A percentile compares a stretch with the other conserved stretches of the same genome.
phyloP scores from a whole-genome alignment of 1,140 invertebrate genomes.

The Eurosta solidaginis region DNA sequence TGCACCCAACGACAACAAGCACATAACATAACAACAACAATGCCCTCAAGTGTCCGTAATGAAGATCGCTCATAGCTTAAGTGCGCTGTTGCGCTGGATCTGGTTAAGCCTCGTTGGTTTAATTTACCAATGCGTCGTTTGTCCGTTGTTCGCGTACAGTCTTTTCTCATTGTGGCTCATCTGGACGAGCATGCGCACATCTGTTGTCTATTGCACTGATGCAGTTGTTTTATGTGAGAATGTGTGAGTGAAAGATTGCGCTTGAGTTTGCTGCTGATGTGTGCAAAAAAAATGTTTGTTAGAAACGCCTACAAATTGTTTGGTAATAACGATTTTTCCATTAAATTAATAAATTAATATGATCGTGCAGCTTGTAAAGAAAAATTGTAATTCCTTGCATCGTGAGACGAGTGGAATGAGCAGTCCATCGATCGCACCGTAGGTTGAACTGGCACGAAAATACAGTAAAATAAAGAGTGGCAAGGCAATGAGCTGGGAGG shows the following conservation, averaged over 20 bases:
- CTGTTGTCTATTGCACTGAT: constrained; percentile 16
- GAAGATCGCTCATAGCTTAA: constrained; percentile 57
- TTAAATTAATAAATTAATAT: constrained; percentile 60
- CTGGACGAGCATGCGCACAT: constrained; percentile 45
- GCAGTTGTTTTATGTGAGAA: background rate
- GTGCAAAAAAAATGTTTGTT: constrained; percentile 52
- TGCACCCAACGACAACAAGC: background rate
- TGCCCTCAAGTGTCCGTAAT: constrained; percentile 49
- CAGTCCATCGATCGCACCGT: background rate
- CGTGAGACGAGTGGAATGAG: background rate
- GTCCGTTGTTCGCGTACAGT: background rate
- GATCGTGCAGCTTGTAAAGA: constrained; percentile 43
- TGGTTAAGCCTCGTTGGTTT: constrained; percentile 25
- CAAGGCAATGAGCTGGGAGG: too few species aligned
- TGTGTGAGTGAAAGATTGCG: background rate
- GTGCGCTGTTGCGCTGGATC: constrained; percentile 47
- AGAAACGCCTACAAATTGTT: constrained; percentile 51
- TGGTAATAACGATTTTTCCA: constrained; percentile 48
- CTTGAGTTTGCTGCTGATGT: background rate
- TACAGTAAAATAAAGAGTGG: background rate
- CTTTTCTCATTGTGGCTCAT: constrained; percentile 31
- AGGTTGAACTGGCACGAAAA: background rate
- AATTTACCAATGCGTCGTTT: constrained; percentile 34
- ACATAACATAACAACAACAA: background rate
- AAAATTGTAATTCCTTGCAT: constrained; percentile 15